Base-by-base conservation (phyloP, 2,797 vertebrate species). In the Crotalus adamanteus region DNA sequence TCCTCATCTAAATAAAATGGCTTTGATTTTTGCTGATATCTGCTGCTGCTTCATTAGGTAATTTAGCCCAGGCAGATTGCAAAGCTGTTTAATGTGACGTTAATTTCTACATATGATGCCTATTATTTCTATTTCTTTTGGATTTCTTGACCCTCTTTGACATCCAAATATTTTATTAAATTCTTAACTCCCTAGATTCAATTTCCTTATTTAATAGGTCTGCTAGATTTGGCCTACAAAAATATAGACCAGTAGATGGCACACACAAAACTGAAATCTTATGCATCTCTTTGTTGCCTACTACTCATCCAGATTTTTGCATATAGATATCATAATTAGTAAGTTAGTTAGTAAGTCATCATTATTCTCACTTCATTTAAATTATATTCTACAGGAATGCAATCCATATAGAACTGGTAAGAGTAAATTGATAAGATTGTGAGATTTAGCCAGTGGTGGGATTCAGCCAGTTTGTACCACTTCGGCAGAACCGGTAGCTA, bases 281-380 rank as follows among this genome's bases (percentile, higher is more conserved):
- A 2, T 37, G 18, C 18, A 42, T 42, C 69, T 73, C 31, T 37
- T 37, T 37, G 3, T 7, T 73, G 16, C 69, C 2, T 73, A 73
- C 14, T 73, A 37, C 14, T 37, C 16, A 37, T 37, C 16, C 18
- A 42, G 31, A 37, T 73, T 73, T 37, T 8, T 73, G 69, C 69
- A 37, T 8, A 42, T 37, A 42, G 16, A 73, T 73, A 73, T 37
- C 2, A 73, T 20, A 47, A 5, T 47, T 47, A 47, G 47, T 47
- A 47, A 47, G 47, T 47, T 47, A 47, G 47, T 47, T 47, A 47
- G 47, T 47, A 47, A 47, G 4, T 51, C 55, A 51, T 51, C 12
- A 51, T 26, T 85, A 88, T n/a, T 37, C 51, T 86, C 16, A 73
- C 31, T 73, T 91, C 26, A 91, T 91, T 87, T 87, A 92, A 92